A percentile compares a stretch with the other conserved stretches of the same genome.
Conservation (phyloP, 2,888 invertebrate species). For the Meloe dianella region DNA sequence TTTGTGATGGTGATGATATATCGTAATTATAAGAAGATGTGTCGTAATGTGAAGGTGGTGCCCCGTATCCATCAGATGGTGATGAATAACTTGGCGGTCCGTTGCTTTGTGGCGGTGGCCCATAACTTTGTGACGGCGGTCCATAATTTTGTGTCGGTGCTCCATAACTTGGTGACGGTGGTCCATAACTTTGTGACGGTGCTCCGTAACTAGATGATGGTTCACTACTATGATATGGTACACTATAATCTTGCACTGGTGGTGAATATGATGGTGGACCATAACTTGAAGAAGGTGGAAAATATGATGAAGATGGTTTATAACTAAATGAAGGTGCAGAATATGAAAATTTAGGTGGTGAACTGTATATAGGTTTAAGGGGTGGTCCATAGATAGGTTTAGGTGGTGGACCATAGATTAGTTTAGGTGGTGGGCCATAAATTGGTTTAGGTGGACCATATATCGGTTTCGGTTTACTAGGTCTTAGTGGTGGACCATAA, state of each 20-base stretch:
- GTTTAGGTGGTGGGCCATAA: slow-evolving; percentile 35
- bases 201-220: slow-evolving; percentile 30
- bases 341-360: slow-evolving; percentile 31
- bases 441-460: slow-evolving; percentile 43
- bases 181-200: slow-evolving; percentile 29
- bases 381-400: slow-evolving; percentile 35
- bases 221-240: slow-evolving; percentile 27
- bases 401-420: slow-evolving; percentile 46
- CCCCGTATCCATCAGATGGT: slow-evolving; percentile 33
- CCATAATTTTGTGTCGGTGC: slow-evolving; percentile 37
- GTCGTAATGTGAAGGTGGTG: slow-evolving; percentile 21
- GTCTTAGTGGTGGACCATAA: slow-evolving; percentile 45
- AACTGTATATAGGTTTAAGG: slow-evolving; percentile 35
- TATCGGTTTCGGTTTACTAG: slow-evolving; percentile 28
- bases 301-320: slow-evolving; percentile 34
- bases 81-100: slow-evolving; percentile 39
- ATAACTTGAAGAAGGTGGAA: slow-evolving; percentile 27
- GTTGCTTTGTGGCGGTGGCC: slow-evolving; percentile 29
- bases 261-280: slow-evolving; percentile 26
- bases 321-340: slow-evolving; percentile 35
- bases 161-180: slow-evolving; percentile 32
- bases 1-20: slow-evolving; percentile 37
- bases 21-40: not conserved
- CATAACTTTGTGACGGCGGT: slow-evolving; percentile 28
- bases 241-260: slow-evolving; percentile 28